Percentiles rank a stretch among this genome's conserved stretches.
Conservation (phyloP, 1,140 invertebrate genomes). For the Heterodera carotae region DNA sequence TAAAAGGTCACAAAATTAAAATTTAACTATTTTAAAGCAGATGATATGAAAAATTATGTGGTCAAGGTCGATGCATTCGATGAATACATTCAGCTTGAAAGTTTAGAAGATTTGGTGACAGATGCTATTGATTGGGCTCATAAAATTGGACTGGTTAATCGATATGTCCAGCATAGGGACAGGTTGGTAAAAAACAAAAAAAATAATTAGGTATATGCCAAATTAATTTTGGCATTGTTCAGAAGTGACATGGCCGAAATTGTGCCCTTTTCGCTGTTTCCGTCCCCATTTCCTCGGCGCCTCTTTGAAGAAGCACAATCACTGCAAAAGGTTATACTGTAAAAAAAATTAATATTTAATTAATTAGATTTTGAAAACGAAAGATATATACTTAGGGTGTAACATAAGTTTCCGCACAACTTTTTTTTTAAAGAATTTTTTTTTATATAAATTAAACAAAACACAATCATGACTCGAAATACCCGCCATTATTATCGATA, state of each 20-base stretch:
- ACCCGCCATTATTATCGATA: no score
- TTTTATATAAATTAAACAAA: no score
- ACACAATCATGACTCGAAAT: no score
- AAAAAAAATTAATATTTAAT: conserved; percentile 3
- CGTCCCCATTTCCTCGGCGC: not conserved
- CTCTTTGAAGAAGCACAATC: not conserved
- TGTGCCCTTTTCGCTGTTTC: not conserved
- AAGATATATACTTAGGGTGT: no score
- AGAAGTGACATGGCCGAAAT: not conserved
- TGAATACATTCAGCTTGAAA: not conserved
- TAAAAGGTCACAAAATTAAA: no score
- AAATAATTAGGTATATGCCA: not conserved
- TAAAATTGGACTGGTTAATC: not conserved
- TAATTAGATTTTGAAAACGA: no score
- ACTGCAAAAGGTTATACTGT: not conserved
- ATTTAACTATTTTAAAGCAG: no score
- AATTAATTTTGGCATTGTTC: not conserved
- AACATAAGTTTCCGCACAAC: no score
- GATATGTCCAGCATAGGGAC: not conserved
- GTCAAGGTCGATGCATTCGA: not conserved
- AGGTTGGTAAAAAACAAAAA: not conserved
- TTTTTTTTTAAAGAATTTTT: no score
- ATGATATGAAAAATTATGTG: no score
- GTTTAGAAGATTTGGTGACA: not conserved
- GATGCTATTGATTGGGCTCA: not conserved